Base-by-base conservation (phyloP, 2,888 invertebrate genomes). In the Atrina japonica region DNA sequence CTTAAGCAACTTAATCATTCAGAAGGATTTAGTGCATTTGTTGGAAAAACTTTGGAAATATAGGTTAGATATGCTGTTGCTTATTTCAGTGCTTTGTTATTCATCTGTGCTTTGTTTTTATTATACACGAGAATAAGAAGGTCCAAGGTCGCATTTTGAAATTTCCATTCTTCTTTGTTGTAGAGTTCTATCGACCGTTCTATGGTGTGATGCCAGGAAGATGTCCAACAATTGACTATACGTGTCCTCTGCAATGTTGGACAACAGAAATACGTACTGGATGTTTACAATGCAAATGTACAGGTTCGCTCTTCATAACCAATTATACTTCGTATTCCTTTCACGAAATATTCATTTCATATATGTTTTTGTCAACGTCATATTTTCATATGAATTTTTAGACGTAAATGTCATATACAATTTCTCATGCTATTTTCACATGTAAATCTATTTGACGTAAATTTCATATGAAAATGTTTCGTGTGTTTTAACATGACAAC, bases 181-280 rank as follows among this genome's bases (percentile, higher is more conserved):
- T 30, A 53, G 59, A 59, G 59, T 59, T 59, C 27, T 59, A 59
- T 45, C 43, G 27, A 59, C 59, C 59, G 16, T n/a, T 25, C 3
- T 23, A 16, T 5, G 23, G 21, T 11, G 27, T 29, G 14, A 23
- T 67, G 9, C 67, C 67, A 1, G 67, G 67, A 21, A 50, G 52
- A 29, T 67, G 67, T 43, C 59, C 60, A 25, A 23, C 41, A 9
- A 41, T 67, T 30, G 53, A 60, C 49, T 67, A 67, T 29, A 27
- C 49, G 11, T 68, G 68, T 35, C 68, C 68, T n/a, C 45, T 53
- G 6, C 27, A 21, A 11, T 68, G 68, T 30, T 68, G 68, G 68
- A 43, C 21, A 3, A 68, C 68, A 35, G 59, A 68, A 21, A 23
- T 53, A 14, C 30, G 18, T n/a, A 55, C 53, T 16, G 68, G 68